A percentile compares a stretch with the other conserved stretches of the same genome.
Conservation (phyloP, 2,113 vertebrate species). For the Gymnocephalus cernua region DNA sequence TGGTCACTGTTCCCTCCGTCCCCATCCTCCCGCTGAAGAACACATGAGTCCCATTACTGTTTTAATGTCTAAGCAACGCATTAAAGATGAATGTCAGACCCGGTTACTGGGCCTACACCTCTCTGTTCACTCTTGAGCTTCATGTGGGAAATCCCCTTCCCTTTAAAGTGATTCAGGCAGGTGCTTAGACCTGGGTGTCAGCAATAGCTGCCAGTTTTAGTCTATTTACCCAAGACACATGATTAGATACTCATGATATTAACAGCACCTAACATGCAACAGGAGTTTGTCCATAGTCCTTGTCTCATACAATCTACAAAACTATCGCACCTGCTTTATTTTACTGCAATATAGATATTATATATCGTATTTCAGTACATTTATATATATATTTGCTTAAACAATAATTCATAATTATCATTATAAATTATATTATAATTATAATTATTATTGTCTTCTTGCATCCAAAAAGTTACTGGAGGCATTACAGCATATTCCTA, state of each 20-base stretch:
- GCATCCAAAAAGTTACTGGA: not conserved
- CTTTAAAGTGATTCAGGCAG: conserved; percentile 12
- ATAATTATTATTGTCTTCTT: not conserved
- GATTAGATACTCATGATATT: not conserved
- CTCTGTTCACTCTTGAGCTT: conserved; percentile 17
- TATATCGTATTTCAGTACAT: not conserved
- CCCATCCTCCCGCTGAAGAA: conserved; percentile 55
- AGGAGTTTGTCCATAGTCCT: not conserved
- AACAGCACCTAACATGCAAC: not conserved
- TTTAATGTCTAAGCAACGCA: conserved; percentile 77
- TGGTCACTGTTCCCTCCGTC: conserved; percentile 60
- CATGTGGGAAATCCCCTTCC: conserved; percentile 17
- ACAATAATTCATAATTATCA: too few species aligned
- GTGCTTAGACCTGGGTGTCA: not conserved
- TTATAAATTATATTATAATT: too few species aligned
- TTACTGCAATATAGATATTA: not conserved
- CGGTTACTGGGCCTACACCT: conserved; percentile 46
- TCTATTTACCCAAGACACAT: not conserved
- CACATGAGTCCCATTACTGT: conserved; percentile 79
- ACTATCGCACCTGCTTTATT: not conserved
- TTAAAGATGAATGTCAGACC: conserved; percentile 63
- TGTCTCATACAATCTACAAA: not conserved
- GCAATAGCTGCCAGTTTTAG: conserved; percentile 1
- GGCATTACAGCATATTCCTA: not conserved
- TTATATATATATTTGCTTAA: not conserved